A percentile compares a stretch with the other conserved stretches of the same genome.
phyloP scores from a whole-genome alignment of 2,113 vertebrate species.

The Gallinago jamesoni region DNA sequence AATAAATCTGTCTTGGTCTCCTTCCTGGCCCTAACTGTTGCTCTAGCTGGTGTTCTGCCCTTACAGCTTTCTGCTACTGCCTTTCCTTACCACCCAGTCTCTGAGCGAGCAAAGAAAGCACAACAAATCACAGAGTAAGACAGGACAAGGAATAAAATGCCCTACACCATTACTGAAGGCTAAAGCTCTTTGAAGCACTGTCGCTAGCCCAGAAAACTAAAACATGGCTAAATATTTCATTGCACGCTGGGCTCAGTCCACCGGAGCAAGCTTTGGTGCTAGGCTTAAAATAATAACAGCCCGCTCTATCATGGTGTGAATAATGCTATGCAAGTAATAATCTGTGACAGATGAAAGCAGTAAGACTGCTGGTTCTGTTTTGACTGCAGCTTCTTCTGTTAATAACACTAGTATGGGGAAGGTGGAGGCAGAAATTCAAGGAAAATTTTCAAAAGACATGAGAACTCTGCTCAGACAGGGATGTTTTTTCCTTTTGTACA shows the following conservation, averaged over 20 bases:
- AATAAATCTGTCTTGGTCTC: neutral
- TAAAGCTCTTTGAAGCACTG: neutral
- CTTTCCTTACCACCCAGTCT: neutral
- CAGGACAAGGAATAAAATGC: neutral
- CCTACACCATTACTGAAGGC: neutral
- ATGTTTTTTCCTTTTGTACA: neutral
- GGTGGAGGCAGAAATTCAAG: too few species aligned
- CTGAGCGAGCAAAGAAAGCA: neutral
- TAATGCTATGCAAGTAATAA: neutral
- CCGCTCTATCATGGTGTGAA: neutral
- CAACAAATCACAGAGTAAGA: neutral
- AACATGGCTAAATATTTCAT: neutral
- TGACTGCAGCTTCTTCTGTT: neutral
- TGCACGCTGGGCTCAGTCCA: neutral
- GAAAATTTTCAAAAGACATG: neutral
- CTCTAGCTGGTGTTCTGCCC: neutral
- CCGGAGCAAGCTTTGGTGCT: neutral
- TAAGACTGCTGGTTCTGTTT: neutral
- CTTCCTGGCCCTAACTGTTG: neutral
- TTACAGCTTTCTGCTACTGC: neutral
- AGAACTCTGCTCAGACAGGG: neutral
- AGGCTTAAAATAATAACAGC: neutral
- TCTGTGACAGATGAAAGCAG: neutral
- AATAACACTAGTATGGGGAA: neutral
- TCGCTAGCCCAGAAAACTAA: neutral